Base-by-base conservation (phyloP, 1,140 invertebrate species). In the Lucilia cuprina region DNA sequence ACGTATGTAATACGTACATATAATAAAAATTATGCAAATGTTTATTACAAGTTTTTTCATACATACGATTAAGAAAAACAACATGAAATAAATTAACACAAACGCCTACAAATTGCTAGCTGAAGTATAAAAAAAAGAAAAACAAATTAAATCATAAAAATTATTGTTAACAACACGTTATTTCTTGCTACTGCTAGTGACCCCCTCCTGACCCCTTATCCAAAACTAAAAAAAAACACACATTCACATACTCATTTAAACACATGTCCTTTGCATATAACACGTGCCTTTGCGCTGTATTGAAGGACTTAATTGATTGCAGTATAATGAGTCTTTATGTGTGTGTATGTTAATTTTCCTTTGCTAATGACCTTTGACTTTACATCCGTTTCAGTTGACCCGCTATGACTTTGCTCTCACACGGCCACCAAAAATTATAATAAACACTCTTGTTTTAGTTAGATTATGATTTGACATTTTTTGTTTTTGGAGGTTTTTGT, bases 321-420 rank as follows among this genome's bases (percentile, higher is more conserved):
- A 60, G 55, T 17, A 14, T 60, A 60, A 60, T 60, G 55, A 60
- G 55, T 17, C 7, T 5, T 14, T 60, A 14, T 60, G 55, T 60
- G 55, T 60, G 55, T 60, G n/a, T 60, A 60, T 60, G 55, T 60
- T 60, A 60, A 60, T 60, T 60, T 60, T 60, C 12, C 12, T 60
- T 60, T 60, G 2, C 50, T 60, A 60, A 60, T 60, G 55, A 60
- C 55, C 55, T 60, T 60, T 60, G 55, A 60, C 55, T 60, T 60
- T 60, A 60, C n/a, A n/a, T 60, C 55, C 55, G 55, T 60, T 60
- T 17, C 5, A 60, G 14, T 17, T 60, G 55, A n/a, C 55, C 55
- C 55, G n/a, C n/a, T n/a, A n/a, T 60, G 55, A 60, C 55, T n/a
- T 60, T 60, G n/a, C n/a, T 60, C n/a, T 60, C 55, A 60, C 55